phyloP scores from a whole-genome alignment of 2,113 vertebrate genomes.

The Choloepus hoffmanni region DNA sequence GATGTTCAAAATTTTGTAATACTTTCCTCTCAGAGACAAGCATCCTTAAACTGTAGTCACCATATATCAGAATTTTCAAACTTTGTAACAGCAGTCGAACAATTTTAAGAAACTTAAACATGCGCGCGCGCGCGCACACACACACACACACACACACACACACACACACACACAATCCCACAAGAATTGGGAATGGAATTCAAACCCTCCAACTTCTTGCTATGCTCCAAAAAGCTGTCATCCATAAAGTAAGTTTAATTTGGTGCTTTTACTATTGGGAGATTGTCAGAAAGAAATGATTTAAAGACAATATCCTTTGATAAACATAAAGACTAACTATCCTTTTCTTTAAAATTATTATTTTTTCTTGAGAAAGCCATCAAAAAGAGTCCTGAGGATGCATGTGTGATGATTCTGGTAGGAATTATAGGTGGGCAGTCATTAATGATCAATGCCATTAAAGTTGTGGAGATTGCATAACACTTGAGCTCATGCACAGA shows the following conservation, averaged over 20 bases:
- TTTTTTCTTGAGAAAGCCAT: not conserved
- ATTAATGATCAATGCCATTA: not conserved
- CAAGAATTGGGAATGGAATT: not conserved
- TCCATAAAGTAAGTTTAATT: not conserved
- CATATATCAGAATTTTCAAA: slow-evolving; percentile 52
- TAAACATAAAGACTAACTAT: not conserved
- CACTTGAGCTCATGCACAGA: not conserved
- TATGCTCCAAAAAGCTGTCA: not conserved
- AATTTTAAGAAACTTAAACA: not conserved
- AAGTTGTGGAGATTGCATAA: not conserved
- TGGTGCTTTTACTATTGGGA: not conserved
- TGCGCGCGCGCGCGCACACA: too few relatives aligned
- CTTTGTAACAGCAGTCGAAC: not conserved
- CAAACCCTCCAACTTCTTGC: not conserved
- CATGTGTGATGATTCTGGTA: not conserved
- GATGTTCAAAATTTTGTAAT: slow-evolving; percentile 55
- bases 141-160: too few relatives aligned
- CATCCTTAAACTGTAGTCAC: slow-evolving; percentile 50
- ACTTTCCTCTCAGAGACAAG: slow-evolving; percentile 40
- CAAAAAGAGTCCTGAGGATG: not conserved
- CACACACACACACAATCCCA: not conserved
- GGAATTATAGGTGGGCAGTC: not conserved
- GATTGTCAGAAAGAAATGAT: not conserved
- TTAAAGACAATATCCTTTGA: not conserved
- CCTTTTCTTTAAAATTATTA: not conserved